These are phyloP conservation scores for Centropyge bicolor DNA, from an alignment of 2,797 vertebrate genomes.

Conservation along the genomic window DNA sequence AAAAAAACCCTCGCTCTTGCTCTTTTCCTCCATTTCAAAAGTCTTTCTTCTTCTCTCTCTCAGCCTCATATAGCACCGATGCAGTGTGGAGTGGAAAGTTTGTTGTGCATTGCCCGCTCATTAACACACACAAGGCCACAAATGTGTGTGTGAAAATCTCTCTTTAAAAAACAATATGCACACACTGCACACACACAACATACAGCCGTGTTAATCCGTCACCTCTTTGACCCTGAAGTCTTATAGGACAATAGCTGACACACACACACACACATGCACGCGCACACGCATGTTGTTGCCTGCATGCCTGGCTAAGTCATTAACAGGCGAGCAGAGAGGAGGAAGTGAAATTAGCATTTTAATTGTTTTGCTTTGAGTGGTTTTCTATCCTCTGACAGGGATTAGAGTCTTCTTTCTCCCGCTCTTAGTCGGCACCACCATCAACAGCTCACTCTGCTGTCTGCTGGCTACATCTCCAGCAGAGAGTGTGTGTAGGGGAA, in stretches of 20 bases:
- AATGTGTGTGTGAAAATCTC: neutral
- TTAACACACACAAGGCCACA: neutral
- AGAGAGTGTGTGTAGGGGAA: constrained; percentile 3
- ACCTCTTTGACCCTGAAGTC: constrained; percentile 46
- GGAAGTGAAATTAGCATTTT: constrained; percentile 87
- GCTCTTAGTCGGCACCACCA: constrained; percentile 57
- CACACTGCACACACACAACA: neutral
- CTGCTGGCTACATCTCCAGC: constrained; percentile 44
- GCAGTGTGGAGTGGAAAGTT: constrained; percentile 24
- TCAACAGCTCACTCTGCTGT: constrained; percentile 74
- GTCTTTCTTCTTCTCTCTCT: constrained; percentile 7
- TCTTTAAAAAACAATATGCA: neutral
- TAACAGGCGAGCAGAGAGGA: constrained; percentile 76
- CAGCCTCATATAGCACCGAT: neutral
- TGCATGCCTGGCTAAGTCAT: constrained; percentile 76
- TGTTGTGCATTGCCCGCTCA: constrained; percentile 4
- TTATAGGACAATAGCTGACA: constrained; percentile 24
- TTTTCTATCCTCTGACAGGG: constrained; percentile 77
- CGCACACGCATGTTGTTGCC: constrained; percentile 26
- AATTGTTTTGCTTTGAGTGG: constrained; percentile 85
- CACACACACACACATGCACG: constrained; percentile 7
- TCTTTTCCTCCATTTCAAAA: constrained; percentile 50
- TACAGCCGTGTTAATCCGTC: constrained; percentile 22
- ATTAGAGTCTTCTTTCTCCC: constrained; percentile 76
- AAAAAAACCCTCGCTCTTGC: constrained; percentile 47